Base-by-base conservation (phyloP, 2,113 vertebrate genomes). In the Thunnus thynnus region DNA sequence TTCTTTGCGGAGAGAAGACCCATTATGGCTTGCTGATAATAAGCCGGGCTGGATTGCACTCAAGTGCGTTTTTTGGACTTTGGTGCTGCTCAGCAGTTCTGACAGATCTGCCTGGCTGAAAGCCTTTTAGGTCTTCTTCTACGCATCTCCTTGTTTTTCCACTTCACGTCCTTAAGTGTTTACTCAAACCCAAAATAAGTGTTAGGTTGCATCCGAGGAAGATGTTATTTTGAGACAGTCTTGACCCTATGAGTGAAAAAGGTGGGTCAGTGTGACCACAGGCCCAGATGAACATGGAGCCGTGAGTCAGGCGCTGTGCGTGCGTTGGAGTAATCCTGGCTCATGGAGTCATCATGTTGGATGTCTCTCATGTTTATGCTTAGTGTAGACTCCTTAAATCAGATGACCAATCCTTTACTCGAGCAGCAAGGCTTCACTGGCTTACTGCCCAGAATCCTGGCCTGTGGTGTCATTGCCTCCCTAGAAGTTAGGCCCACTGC, bases 291-390 rank as follows among this genome's bases (percentile, higher is more conserved):
- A 75, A 73, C 69, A 47, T 6, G 56, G 72, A 66, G 85, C 84
- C 48, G 51, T 88, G 88, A 91, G 90, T 92, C 87, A 83, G 90
- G 72, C 58, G 13, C 32, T 69, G 81, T 74, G 81, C 66, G 72
- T 92, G 90, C 72, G 1, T 80, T 20, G 27, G 54, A 86, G 80
- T 90, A 87, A 87, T 91, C 86, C 57, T 25, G 72, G 48, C 86
- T 89, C 79, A 80, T 86, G 86, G 72, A 87, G 84, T 89, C 83
- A 80, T 92, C 83, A 78, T 76, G 86, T 83, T 80, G 51, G 84
- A 87, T 66, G 83, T 87, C 80, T 78, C 10, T 77, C 13, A 8
- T 86, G 82, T 93, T 91, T 92, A 88, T 73, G 78, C 85, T 69
- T 41, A 50, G 67, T 65, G 60, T 76, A 56, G 74, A 87, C 80